A percentile compares a stretch with the other conserved stretches of the same genome.
These are phyloP conservation scores for Catonia carolina DNA, from an alignment of 2,888 invertebrate species.

Conservation along the genomic window DNA sequence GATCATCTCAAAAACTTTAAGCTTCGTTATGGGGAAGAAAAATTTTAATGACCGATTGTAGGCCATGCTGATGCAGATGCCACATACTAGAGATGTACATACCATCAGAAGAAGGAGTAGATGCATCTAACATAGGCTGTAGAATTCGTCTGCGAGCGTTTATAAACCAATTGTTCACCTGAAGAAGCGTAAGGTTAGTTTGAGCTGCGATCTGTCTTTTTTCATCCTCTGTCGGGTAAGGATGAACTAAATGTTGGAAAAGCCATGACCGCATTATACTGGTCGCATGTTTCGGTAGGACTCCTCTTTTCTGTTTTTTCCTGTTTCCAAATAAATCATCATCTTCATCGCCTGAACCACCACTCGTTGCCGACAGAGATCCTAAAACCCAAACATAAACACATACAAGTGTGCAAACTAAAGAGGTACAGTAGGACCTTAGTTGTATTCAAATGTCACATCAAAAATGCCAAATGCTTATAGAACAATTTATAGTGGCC, in stretches of 20 bases:
- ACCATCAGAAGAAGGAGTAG: constrained; percentile 44
- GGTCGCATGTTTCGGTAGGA: constrained; percentile 91
- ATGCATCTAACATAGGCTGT: constrained; percentile 84
- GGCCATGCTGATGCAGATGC: no score
- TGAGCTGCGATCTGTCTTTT: constrained; percentile 83
- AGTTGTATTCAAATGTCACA: neutral
- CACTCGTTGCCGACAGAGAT: constrained; percentile 56
- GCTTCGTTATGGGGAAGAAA: no score
- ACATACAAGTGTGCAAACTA: neutral
- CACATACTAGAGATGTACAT: no score
- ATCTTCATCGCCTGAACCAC: constrained; percentile 47
- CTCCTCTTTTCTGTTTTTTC: constrained; percentile 70
- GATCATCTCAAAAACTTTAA: no score
- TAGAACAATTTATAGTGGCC: neutral
- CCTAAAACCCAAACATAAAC: constrained; percentile 41
- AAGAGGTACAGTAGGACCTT: neutral
- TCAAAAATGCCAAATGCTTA: neutral
- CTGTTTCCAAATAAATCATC: constrained; percentile 46
- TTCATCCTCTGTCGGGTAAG: constrained; percentile 92
- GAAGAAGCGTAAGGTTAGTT: constrained; percentile 78
- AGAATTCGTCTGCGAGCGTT: constrained; percentile 85
- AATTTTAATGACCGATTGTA: no score
- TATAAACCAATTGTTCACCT: constrained; percentile 92
- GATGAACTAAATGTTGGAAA: constrained; percentile 95
- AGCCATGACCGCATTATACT: constrained; percentile 95